These are phyloP conservation scores for Ichneumoninae sp. DNA, from an alignment of 2,888 invertebrate species.

Conservation along the genomic window DNA sequence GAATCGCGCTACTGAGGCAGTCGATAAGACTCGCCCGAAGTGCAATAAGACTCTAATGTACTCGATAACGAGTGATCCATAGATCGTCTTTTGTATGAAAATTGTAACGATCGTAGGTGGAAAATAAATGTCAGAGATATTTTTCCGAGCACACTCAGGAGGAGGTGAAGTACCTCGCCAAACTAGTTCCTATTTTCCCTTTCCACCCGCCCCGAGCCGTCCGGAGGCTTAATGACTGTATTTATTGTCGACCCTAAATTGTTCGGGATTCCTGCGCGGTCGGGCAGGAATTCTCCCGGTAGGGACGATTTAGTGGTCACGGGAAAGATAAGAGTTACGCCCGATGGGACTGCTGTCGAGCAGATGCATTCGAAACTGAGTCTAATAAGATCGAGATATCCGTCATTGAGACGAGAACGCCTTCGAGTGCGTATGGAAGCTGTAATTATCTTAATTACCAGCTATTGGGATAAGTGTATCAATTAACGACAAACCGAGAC, in stretches of 20 bases:
- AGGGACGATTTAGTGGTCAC: constrained; percentile 43
- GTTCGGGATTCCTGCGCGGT: constrained; percentile 60
- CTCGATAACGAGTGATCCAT: not conserved
- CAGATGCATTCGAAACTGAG: constrained; percentile 41
- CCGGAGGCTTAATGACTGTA: constrained; percentile 63
- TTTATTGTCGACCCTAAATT: constrained; percentile 66
- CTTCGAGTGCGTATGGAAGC: not conserved
- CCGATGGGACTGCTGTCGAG: constrained; percentile 32
- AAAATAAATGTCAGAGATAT: constrained; percentile 34
- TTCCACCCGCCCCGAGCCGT: constrained; percentile 20
- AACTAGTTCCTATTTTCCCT: constrained; percentile 56
- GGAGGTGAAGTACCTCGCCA: constrained; percentile 25
- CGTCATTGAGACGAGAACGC: not conserved
- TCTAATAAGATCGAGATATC: constrained; percentile 38
- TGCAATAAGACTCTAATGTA: constrained; percentile 10
- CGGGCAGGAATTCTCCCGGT: constrained; percentile 45
- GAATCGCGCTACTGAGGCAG: constrained; percentile 88
- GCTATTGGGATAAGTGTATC: constrained; percentile 3
- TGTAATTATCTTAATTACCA: constrained; percentile 1
- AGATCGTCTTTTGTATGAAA: constrained; percentile 6
- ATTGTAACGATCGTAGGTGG: not conserved
- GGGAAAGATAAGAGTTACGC: constrained; percentile 30
- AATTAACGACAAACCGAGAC: not conserved
- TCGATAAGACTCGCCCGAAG: not conserved
- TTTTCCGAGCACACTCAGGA: constrained; percentile 14